Evolutionary conservation across 2,888 invertebrate species (phyloP).

Genomic region (Lasioglossum oenotherae): DNA sequence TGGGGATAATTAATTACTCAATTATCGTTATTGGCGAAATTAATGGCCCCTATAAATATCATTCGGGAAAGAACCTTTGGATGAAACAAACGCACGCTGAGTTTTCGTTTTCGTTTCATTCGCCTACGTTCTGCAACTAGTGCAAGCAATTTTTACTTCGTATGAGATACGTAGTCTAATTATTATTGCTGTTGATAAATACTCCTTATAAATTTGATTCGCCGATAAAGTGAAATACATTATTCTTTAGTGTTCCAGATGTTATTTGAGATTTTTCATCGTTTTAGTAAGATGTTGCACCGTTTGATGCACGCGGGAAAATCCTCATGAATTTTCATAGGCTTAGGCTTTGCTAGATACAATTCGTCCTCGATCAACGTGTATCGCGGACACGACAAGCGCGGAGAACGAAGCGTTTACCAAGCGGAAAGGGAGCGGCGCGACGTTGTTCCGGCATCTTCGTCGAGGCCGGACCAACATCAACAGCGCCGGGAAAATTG

Average conservation of each 20-base stretch:
- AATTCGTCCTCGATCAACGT: not conserved
- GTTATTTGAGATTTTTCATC: not conserved
- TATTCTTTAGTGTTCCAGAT: not conserved
- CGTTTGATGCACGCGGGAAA: not conserved
- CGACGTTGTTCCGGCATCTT: slow-evolving; percentile 38
- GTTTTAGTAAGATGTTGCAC: not conserved
- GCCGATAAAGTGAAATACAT: too few relatives aligned
- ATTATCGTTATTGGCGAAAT: not conserved
- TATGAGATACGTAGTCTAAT: too few relatives aligned
- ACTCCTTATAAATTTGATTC: too few relatives aligned
- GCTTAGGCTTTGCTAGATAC: not conserved
- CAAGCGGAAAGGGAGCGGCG: slow-evolving; percentile 55
- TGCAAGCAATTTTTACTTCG: too few relatives aligned
- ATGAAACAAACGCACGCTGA: not conserved
- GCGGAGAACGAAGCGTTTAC: slow-evolving; percentile 11
- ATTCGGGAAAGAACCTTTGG: not conserved
- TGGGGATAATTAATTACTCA: not conserved
- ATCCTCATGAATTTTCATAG: not conserved
- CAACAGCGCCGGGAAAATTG: slow-evolving; percentile 33
- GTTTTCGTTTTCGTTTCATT: not conserved
- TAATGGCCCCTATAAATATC: not conserved
- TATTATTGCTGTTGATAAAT: too few relatives aligned
- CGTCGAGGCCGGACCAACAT: slow-evolving; percentile 15
- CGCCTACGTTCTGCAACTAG: too few relatives aligned
- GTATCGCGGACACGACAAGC: not conserved